Conservation (phyloP, 2,888 invertebrate genomes). For the Drosophila mimica region DNA sequence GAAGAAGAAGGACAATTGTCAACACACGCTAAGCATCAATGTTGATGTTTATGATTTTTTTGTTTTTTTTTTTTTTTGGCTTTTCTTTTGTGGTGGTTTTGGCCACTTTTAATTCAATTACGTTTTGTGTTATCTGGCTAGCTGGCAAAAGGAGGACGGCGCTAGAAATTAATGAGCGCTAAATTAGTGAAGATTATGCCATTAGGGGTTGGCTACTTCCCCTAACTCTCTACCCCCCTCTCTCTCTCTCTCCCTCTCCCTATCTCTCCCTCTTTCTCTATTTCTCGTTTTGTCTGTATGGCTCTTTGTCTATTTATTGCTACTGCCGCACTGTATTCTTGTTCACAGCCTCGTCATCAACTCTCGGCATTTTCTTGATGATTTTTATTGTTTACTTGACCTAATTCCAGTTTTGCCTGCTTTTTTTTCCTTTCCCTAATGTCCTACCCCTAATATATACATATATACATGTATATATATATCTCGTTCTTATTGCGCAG, state of each 20-base stretch:
- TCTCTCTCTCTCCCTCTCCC: no score
- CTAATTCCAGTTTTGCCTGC: constrained; percentile 54
- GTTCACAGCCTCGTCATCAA: constrained; percentile 57
- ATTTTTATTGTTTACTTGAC: constrained; percentile 80
- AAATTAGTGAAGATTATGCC: constrained; percentile 82
- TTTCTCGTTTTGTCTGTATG: not conserved
- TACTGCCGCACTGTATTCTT: constrained; percentile 32
- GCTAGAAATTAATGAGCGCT: constrained; percentile 81
- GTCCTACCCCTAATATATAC: constrained; percentile 18
- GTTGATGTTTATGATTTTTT: constrained; percentile 62
- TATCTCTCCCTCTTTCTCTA: not conserved
- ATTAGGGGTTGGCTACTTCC: constrained; percentile 70
- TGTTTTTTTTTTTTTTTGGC: constrained; percentile 9
- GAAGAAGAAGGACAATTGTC: constrained; percentile 32
- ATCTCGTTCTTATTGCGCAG: not conserved
- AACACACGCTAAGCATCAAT: constrained; percentile 49
- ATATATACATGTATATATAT: not conserved
- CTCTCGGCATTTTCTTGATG: constrained; percentile 68
- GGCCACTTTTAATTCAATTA: constrained; percentile 81
- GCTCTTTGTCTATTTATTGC: constrained; percentile 18
- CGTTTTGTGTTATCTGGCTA: constrained; percentile 60
- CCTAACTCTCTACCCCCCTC: constrained; percentile 1
- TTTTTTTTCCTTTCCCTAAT: constrained; percentile 36
- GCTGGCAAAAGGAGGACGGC: constrained; percentile 38
- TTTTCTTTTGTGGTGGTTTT: constrained; percentile 18